Conservation (phyloP, 2,797 vertebrate species). For the Melanogrammus aeglefinus region DNA sequence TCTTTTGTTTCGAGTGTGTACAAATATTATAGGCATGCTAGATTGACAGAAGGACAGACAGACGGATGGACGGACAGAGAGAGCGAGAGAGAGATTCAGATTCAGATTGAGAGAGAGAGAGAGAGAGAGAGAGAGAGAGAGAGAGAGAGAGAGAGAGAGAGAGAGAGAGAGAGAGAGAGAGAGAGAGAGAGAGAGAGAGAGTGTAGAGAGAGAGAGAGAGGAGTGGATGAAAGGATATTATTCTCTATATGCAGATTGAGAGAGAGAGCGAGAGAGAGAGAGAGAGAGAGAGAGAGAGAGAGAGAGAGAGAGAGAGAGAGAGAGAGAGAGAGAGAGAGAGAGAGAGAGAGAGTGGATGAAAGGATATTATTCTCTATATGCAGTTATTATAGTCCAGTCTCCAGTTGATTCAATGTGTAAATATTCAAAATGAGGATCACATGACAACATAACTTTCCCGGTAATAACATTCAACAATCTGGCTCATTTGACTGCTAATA, state of each 20-base stretch:
- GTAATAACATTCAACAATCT: not conserved
- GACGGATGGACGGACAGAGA: too few relatives aligned
- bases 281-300: too few relatives aligned
- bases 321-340: not conserved
- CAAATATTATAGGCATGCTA: not conserved
- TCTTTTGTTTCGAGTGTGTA: not conserved
- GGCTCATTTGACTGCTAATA: not conserved
- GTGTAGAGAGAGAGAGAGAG: too few relatives aligned
- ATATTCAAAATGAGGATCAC: not conserved
- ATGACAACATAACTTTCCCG: not conserved
- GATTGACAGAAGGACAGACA: not conserved
- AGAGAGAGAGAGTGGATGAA: not conserved
- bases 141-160: not conserved
- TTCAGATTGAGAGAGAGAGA: not conserved
- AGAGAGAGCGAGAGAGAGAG: too few relatives aligned
- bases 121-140: too few relatives aligned
- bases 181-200: not conserved
- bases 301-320: not conserved
- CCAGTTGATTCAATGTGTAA: not conserved
- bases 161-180: not conserved
- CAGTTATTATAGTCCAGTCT: not conserved
- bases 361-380: not conserved
- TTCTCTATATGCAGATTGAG: not conserved
- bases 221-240: not conserved
- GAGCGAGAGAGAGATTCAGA: too few relatives aligned